These are phyloP conservation scores for Catotricha subobsoleta DNA, from an alignment of 2,888 invertebrate genomes.

Conservation along the genomic window DNA sequence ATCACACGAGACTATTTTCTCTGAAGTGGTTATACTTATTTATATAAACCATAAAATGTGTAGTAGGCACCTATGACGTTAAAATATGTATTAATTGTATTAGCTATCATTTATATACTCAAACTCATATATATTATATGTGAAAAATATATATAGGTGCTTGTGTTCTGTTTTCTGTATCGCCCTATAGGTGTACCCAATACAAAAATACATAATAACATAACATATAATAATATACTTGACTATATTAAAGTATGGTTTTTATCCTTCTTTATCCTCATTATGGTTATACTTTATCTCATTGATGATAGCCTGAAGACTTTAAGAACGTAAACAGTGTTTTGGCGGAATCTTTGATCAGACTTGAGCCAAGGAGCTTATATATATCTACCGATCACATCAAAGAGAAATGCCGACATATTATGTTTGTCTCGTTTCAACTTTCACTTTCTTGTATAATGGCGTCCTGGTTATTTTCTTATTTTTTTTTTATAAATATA, in stretches of 20 bases:
- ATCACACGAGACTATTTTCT: too few species aligned
- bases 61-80: too few species aligned
- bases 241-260: neutral
- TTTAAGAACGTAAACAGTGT: conserved; percentile 17
- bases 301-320: neutral
- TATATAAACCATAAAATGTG: too few species aligned
- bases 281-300: neutral
- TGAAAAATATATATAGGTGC: too few species aligned
- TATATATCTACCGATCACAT: neutral
- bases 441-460: conserved; percentile 6
- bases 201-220: neutral
- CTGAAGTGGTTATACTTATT: too few species aligned
- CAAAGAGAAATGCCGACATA: neutral
- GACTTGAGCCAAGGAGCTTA: conserved; percentile 5
- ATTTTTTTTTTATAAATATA: neutral
- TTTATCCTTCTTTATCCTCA: neutral
- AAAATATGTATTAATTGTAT: too few species aligned
- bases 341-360: conserved; percentile 33
- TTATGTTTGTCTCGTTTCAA: conserved; percentile 5
- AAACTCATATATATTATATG: too few species aligned
- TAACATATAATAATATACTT: neutral
- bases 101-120: too few species aligned
- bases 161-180: too few species aligned
- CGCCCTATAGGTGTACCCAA: too few species aligned
- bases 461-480: neutral